Evolutionary conservation across 1,140 invertebrate genomes (phyloP).

Genomic region (Venturia canescens): DNA sequence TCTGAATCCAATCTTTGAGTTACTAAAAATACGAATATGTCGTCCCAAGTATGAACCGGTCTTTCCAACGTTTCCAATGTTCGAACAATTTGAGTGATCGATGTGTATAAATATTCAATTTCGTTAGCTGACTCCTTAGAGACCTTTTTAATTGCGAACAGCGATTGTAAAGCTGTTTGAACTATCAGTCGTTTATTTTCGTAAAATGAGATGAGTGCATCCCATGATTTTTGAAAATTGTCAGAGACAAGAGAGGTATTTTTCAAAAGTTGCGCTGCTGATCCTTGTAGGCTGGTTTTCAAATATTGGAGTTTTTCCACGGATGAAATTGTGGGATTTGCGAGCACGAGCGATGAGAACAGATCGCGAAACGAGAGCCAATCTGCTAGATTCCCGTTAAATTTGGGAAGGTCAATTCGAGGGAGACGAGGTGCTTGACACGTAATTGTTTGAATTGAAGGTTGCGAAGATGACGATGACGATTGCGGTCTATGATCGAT

Average conservation of each 20-base stretch:
- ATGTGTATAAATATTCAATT: neutral
- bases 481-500: neutral
- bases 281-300: slow-evolving; percentile 20
- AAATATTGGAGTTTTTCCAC: slow-evolving; percentile 6
- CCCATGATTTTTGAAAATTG: slow-evolving; percentile 14
- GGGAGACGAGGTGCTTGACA: neutral
- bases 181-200: slow-evolving; percentile 21
- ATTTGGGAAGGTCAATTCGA: no score
- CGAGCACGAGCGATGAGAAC: neutral
- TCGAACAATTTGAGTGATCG: neutral
- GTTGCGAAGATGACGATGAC: neutral
- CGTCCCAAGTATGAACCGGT: slow-evolving; percentile 10
- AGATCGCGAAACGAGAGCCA: slow-evolving; percentile 5
- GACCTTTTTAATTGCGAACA: slow-evolving; percentile 18
- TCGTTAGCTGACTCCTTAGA: neutral
- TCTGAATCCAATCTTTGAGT: slow-evolving; percentile 3
- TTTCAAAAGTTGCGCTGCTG: neutral
- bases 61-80: neutral
- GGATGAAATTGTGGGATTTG: neutral
- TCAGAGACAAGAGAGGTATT: neutral
- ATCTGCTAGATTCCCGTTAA: slow-evolving; percentile 7
- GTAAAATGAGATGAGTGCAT: slow-evolving; percentile 9
- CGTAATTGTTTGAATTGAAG: neutral
- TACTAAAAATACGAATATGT: neutral
- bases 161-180: neutral